Conservation (phyloP, 2,888 invertebrate genomes). For the Hedya salicella region DNA sequence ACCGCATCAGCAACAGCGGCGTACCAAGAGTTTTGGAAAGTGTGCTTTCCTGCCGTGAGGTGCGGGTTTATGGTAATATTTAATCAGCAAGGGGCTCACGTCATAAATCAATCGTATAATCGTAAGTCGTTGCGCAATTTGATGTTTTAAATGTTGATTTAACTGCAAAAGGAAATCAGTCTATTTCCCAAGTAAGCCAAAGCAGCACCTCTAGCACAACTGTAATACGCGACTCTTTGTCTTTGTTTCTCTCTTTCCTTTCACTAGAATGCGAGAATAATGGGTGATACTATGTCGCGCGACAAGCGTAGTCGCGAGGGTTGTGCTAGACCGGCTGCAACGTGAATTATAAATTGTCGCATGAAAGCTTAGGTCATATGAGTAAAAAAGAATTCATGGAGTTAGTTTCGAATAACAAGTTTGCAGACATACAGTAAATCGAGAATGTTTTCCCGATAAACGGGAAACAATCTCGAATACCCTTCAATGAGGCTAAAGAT, state of each 20-base stretch:
- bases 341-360: not conserved
- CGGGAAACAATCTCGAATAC: slow-evolving; percentile 60
- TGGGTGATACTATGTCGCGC: no score
- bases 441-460: slow-evolving; percentile 42
- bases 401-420: not conserved
- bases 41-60: not conserved
- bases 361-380: not conserved
- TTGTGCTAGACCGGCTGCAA: no score
- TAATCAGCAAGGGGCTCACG: not conserved
- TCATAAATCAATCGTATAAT: not conserved
- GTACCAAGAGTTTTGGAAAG: not conserved
- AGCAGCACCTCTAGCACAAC: no score
- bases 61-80: not conserved
- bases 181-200: slow-evolving; percentile 1
- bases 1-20: not conserved
- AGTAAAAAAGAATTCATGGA: not conserved
- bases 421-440: not conserved
- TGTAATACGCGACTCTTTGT: no score
- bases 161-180: not conserved
- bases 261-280: no score
- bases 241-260: no score
- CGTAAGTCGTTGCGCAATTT: not conserved
- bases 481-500: slow-evolving; percentile 52
- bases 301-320: no score
- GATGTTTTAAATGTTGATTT: not conserved